A percentile compares a stretch with the other conserved stretches of the same genome.
Conservation (phyloP, 2,888 invertebrate species). For the Nematopogon swammerdamellus region DNA sequence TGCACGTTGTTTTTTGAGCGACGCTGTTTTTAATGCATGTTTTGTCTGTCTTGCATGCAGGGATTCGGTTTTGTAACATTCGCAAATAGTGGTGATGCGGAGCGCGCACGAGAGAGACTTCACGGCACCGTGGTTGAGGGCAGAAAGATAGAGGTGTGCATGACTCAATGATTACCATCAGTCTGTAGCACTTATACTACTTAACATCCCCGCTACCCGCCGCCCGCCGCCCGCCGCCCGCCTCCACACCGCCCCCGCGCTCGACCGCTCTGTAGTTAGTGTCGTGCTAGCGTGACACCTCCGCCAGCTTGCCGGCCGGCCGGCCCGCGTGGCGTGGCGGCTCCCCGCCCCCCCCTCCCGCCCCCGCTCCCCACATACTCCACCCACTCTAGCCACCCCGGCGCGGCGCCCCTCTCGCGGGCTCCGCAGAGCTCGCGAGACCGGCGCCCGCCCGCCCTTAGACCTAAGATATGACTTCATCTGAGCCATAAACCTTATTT, state of each 20-base stretch:
- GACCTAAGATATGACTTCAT: neutral
- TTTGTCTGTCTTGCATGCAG: slow-evolving; percentile 98
- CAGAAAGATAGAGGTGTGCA: slow-evolving; percentile 99
- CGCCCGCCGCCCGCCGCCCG: slow-evolving; percentile 29
- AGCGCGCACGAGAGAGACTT: slow-evolving; percentile 99
- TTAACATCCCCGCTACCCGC: slow-evolving; percentile 62
- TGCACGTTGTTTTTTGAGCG: slow-evolving; percentile 76
- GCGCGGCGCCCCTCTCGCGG: slow-evolving; percentile 14
- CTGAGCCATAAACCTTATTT: slow-evolving; percentile 48
- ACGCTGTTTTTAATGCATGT: slow-evolving; percentile 88
- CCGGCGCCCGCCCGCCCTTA: neutral
- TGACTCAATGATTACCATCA: slow-evolving; percentile 68
- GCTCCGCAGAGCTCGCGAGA: neutral
- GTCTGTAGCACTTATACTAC: slow-evolving; percentile 49
- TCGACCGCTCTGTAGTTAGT: slow-evolving; percentile 45
- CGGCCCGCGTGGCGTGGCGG: neutral
- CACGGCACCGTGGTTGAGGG: slow-evolving; percentile 99
- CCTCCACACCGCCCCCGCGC: slow-evolving; percentile 34
- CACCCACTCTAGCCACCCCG: slow-evolving; percentile 8
- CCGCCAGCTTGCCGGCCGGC: neutral
- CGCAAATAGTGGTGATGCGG: slow-evolving; percentile 99
- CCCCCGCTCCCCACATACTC: slow-evolving; percentile 15
- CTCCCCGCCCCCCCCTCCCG: slow-evolving; percentile 4
- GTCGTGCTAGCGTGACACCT: slow-evolving; percentile 38
- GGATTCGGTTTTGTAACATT: slow-evolving; percentile 99